A percentile compares a stretch with the other conserved stretches of the same genome.
Evolutionary conservation across 2,797 vertebrate species (phyloP).

Genomic region (Aeoliscus strigatus): DNA sequence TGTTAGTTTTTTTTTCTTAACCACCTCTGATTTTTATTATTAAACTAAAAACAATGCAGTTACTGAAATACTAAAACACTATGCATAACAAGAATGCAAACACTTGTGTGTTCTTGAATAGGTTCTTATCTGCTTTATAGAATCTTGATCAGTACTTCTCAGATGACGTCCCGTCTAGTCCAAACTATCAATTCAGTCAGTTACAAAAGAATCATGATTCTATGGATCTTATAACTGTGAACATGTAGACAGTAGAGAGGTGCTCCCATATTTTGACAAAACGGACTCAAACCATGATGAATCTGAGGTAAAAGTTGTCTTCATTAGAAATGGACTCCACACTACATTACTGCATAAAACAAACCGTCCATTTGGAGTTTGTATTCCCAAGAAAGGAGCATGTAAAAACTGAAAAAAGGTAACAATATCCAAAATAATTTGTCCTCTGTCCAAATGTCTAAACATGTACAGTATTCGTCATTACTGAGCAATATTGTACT

Average conservation of each 20-base stretch:
- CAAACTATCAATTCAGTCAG: slow-evolving; percentile 36
- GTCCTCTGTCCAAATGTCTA: slow-evolving; percentile 33
- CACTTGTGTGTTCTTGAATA: slow-evolving; percentile 25
- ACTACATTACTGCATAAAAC: slow-evolving; percentile 74
- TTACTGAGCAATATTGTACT: slow-evolving; percentile 46
- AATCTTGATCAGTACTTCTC: slow-evolving; percentile 18
- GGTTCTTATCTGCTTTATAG: slow-evolving; percentile 15
- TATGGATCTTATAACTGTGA: slow-evolving; percentile 47
- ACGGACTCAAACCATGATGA: slow-evolving; percentile 62
- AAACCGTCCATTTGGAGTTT: slow-evolving; percentile 54
- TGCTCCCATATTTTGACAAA: slow-evolving; percentile 54
- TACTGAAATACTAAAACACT: slow-evolving; percentile 62
- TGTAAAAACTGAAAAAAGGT: slow-evolving; percentile 68
- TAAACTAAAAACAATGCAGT: slow-evolving; percentile 63
- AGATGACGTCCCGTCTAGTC: slow-evolving; percentile 16
- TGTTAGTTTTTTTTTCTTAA: slow-evolving; percentile 36
- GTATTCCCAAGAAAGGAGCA: slow-evolving; percentile 46
- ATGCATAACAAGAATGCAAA: slow-evolving; percentile 57
- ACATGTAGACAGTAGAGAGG: slow-evolving; percentile 50
- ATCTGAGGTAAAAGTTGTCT: slow-evolving; percentile 84
- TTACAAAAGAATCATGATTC: slow-evolving; percentile 46
- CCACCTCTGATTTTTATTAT: slow-evolving; percentile 44
- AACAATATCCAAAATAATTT: slow-evolving; percentile 66
- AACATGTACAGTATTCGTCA: slow-evolving; percentile 43
- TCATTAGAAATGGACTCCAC: slow-evolving; percentile 75